Percentiles rank a stretch among this genome's conserved stretches.
phyloP scores from a whole-genome alignment of 2,113 vertebrate species.

The Oreamnos americanus region DNA sequence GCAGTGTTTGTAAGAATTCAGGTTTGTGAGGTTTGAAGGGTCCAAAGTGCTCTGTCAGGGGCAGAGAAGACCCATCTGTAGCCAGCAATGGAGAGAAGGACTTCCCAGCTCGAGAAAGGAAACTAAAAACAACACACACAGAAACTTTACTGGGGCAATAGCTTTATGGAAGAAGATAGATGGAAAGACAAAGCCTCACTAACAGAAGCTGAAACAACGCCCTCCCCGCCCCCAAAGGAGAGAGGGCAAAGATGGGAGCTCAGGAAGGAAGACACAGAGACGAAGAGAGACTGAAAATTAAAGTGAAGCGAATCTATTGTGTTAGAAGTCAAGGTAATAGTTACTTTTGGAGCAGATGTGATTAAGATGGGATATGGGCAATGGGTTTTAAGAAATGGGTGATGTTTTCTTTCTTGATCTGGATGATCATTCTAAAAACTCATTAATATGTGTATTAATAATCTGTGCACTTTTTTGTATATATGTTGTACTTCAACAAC shows the following conservation, averaged over 20 bases:
- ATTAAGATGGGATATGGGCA: background rate
- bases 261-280: background rate
- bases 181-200: background rate
- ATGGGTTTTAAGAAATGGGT: background rate
- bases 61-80: background rate
- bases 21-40: background rate
- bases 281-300: background rate
- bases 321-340: background rate
- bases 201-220: background rate
- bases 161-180: background rate
- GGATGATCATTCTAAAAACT: background rate
- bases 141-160: background rate
- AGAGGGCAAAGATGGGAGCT: background rate
- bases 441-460: background rate
- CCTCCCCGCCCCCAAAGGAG: background rate
- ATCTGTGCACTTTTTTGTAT: background rate
- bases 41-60: background rate
- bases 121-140: background rate
- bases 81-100: background rate
- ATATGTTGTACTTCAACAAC: background rate
- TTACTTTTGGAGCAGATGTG: background rate
- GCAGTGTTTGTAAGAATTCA: background rate
- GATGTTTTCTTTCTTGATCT: background rate
- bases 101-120: background rate
- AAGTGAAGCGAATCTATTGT: background rate